phyloP scores from a whole-genome alignment of 1,140 invertebrate genomes.

The Agrilus planipennis region DNA sequence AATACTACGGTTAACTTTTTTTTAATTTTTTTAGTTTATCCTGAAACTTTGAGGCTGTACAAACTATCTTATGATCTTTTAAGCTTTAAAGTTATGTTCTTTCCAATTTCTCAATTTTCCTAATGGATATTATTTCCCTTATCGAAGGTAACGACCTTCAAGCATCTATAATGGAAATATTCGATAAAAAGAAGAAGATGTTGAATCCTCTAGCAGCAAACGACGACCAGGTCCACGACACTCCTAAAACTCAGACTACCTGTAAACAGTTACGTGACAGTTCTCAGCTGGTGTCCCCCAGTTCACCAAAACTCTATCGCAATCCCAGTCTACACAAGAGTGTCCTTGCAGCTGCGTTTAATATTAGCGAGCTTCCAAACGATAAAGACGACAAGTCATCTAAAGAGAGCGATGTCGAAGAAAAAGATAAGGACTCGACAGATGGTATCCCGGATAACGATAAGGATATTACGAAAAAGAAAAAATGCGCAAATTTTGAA shows the following conservation, averaged over 20 bases:
- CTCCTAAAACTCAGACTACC: slow-evolving; percentile 11
- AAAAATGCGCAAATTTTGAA: slow-evolving; percentile 7
- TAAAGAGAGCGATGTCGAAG: slow-evolving; percentile 24
- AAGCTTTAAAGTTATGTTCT: too few species aligned
- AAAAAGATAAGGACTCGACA: slow-evolving; percentile 31
- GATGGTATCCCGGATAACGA: slow-evolving; percentile 27
- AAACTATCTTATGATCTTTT: too few species aligned
- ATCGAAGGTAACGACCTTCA: slow-evolving; percentile 52
- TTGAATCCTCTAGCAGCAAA: slow-evolving; percentile 26
- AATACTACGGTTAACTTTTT: too few species aligned
- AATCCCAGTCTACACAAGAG: slow-evolving; percentile 33
- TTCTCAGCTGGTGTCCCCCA: slow-evolving; percentile 23
- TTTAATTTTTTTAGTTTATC: too few species aligned
- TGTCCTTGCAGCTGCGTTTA: slow-evolving; percentile 14
- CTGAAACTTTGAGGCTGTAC: too few species aligned
- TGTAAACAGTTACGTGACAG: slow-evolving; percentile 25
- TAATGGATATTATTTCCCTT: too few species aligned
- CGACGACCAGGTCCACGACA: slow-evolving; percentile 41
- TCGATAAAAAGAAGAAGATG: slow-evolving; percentile 54
- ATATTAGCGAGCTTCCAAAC: slow-evolving; percentile 11
- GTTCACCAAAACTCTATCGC: slow-evolving; percentile 26
- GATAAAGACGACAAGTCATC: slow-evolving; percentile 17
- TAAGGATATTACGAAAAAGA: slow-evolving; percentile 17
- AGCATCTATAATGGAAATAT: slow-evolving; percentile 57
- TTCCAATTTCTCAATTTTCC: too few species aligned